Percentiles rank a stretch among this genome's conserved stretches.
These are phyloP conservation scores for Homarus gammarus DNA, from an alignment of 2,888 invertebrate species.

Conservation along the genomic window DNA sequence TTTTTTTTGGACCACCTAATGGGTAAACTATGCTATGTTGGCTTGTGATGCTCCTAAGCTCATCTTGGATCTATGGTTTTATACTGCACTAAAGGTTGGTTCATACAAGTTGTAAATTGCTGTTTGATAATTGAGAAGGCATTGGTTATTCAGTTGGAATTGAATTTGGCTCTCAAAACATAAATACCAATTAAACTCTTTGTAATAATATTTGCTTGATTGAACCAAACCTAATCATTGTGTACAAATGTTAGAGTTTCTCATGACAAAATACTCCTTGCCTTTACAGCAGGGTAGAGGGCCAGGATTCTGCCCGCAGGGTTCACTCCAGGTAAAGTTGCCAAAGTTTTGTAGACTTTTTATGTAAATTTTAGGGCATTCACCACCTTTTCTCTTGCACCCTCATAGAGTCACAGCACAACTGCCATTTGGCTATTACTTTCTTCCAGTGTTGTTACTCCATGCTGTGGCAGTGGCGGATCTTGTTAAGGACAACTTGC, in stretches of 20 bases:
- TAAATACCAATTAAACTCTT: not conserved
- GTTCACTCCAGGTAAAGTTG: slow-evolving; percentile 58
- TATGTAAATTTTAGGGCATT: slow-evolving; percentile 27
- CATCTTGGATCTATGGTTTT: slow-evolving; percentile 38
- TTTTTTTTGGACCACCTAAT: slow-evolving; percentile 7
- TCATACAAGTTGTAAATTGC: slow-evolving; percentile 2
- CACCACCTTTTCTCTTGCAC: slow-evolving; percentile 45
- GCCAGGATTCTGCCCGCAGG: slow-evolving; percentile 54
- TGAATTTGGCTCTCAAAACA: not conserved
- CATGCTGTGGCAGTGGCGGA: slow-evolving; percentile 25
- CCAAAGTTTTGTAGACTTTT: slow-evolving; percentile 49
- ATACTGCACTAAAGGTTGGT: slow-evolving; percentile 24
- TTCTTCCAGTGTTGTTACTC: slow-evolving; percentile 25
- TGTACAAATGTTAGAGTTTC: slow-evolving; percentile 45
- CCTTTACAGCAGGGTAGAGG: slow-evolving; percentile 71
- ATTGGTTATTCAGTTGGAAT: no score
- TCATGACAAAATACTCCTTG: slow-evolving; percentile 63
- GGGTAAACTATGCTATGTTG: slow-evolving; percentile 36
- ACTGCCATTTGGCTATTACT: not conserved
- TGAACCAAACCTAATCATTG: slow-evolving; percentile 43
- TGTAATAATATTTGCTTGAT: slow-evolving; percentile 3
- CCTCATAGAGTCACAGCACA: slow-evolving; percentile 10
- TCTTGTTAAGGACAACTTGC: not conserved
- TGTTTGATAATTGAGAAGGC: no score
- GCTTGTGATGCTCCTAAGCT: slow-evolving; percentile 35